Evolutionary conservation across 2,797 vertebrate genomes (phyloP).

Genomic region (Gila robusta): DNA sequence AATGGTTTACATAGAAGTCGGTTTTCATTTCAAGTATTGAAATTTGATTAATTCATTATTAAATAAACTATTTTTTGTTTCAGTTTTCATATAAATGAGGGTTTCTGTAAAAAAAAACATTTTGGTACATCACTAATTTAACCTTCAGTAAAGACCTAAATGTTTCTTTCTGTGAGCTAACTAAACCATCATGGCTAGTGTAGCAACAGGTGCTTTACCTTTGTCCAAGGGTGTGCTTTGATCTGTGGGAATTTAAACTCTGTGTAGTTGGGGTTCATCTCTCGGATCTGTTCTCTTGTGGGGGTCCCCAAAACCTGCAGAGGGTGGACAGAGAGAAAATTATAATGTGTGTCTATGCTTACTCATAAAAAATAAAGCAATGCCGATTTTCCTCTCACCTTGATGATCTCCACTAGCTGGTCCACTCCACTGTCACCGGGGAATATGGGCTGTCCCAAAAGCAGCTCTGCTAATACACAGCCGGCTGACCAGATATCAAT

Average conservation of each 20-base stretch:
- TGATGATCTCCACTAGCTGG: conserved; percentile 96
- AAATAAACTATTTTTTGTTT: not conserved
- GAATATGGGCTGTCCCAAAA: conserved; percentile 94
- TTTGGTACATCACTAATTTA: not conserved
- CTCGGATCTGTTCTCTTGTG: conserved; percentile 93
- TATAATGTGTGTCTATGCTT: not conserved
- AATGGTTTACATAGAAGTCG: no score
- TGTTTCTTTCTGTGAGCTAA: not conserved
- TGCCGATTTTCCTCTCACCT: conserved; percentile 73
- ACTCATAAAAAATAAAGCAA: not conserved
- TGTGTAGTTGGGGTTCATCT: conserved; percentile 98
- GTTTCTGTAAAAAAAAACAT: no score
- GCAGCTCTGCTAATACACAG: conserved; percentile 91
- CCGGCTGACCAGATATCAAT: conserved; percentile 98
- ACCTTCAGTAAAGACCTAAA: not conserved
- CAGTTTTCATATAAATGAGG: not conserved
- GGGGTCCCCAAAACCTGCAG: conserved; percentile 92
- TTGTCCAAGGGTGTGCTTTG: conserved; percentile 95
- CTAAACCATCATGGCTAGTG: not conserved
- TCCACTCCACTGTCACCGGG: conserved; percentile 94
- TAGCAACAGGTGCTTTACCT: conserved; percentile 7
- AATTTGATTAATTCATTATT: not conserved
- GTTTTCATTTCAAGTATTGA: not conserved
- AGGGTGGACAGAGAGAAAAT: not conserved
- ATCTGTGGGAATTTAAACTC: conserved; percentile 98